Evolutionary conservation across 2,113 vertebrate species (phyloP), one percentile per base, ranked within the genome.

Genomic region (Mobula birostris): DNA sequence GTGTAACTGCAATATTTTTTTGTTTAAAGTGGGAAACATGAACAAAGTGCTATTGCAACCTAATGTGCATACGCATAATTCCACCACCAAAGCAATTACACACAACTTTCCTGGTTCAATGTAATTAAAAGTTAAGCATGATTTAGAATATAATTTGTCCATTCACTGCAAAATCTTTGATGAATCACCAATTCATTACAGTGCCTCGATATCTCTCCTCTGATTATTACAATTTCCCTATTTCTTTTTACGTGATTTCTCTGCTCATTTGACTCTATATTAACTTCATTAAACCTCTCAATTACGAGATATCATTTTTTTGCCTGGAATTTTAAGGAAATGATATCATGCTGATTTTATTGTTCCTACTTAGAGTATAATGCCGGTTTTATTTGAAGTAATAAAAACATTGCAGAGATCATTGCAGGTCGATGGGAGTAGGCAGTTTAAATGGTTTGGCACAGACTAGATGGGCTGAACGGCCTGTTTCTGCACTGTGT

Each of bases 271-370:
- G 40, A 93, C 32, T 40, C 90, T 66, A 24, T 27, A 48, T 27
- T 93, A n/a, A 11, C 5, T 93, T 24, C 68, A 93, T 93, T 91
- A 93, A 63, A 68, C 90, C 90, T 91, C n/a, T 48, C 36, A 19
- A 5, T 90, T 90, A 66, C 19, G 15, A 91, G 90, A 72, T 72
- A 93, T 72, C n/a, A 1, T 93, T 74, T 72, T 48, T 68, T 27
- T 93, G 68, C 68, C 6, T 32, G 40, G 90, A 72, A 70, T 92
- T 92, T n/a, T 24, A 70, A 32, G 63, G 24, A 93, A 48, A 74
- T 93, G 90, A 74, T 72, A 48, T 93, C 90, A 93, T 74, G 66
- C 90, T 93, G 90, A 2, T 72, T 93, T 93, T 72, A 93, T 93
- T 48, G 66, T 93, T 72, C 66, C 90, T 74, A 68, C 66, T 17